Evolutionary conservation across 2,888 invertebrate species (phyloP), one percentile per base, ranked within the genome.

Genomic region (Erynnis tages): DNA sequence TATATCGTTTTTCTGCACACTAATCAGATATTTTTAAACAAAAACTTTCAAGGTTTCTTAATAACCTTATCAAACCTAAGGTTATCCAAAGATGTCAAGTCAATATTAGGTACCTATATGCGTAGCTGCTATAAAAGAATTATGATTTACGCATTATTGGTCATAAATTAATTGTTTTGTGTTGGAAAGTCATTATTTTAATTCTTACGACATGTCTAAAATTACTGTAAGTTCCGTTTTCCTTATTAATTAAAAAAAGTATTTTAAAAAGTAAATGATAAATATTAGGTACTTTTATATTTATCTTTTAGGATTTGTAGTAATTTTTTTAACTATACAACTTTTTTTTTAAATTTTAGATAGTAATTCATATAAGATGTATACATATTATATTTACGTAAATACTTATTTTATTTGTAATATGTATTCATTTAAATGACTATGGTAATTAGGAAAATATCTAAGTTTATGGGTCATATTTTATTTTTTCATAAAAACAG

Each of bases 161-260:
- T 30, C 29, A 29, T n/a, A 17, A n/a, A 29, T 19, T 27, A n/a
- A 16, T n/a, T 41, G 25, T 27, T 41, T 14, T 41, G 40, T 35
- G 25, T 23, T 4, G 4, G 11, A 19, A 11, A 29, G 11, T 7
- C 16, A 10, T 8, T 8, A 4, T n/a, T n/a, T n/a, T n/a, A 21
- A 17, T 4, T 11, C n/a, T 7, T 6, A 11, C 29, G n/a, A 19
- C 37, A 77, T 76, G 77, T 62, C 67, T 53, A 76, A 76, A 47
- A 65, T 71, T 13, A 69, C 69, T 55, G 77, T 77, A 59, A 48
- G 75, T 68, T 16, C 5, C 5, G 21, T 21, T 21, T 21, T 21
- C 3, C 21, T 5, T 21, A 21, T 4, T 21, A 21, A 21, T 5
- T 21, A 21, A n/a, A n/a, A n/a, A 49, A 21, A 40, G 5, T 35